Conservation (phyloP, 2,797 vertebrate species). For the Rhinatrema bivittatum region DNA sequence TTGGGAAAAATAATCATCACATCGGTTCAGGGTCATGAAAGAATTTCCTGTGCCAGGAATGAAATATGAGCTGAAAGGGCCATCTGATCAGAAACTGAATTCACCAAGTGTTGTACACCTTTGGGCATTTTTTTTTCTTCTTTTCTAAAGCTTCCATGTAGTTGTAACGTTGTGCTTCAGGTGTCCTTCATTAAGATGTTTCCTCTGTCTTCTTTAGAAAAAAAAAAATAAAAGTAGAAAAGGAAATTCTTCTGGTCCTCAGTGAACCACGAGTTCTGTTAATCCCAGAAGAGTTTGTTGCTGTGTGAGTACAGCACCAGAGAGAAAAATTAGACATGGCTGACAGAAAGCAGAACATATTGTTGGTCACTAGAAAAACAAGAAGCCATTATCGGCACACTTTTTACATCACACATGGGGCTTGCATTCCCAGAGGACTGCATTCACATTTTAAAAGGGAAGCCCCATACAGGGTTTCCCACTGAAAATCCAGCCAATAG, state of each 20-base stretch:
- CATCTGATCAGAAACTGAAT: conserved; percentile 19
- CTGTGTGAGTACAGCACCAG: neutral
- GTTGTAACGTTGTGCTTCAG: conserved; percentile 10
- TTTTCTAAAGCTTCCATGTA: conserved; percentile 8
- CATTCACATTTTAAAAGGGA: no score
- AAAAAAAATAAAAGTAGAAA: conserved; percentile 23
- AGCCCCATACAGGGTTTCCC: no score
- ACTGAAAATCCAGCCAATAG: no score
- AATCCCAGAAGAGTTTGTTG: conserved; percentile 2
- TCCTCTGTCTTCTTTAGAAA: conserved; percentile 16
- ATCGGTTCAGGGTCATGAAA: conserved; percentile 14
- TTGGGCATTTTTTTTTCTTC: neutral
- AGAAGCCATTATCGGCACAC: no score
- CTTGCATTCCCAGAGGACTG: no score
- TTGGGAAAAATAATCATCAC: conserved; percentile 22
- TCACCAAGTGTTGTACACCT: conserved; percentile 5
- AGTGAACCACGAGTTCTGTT: conserved; percentile 12
- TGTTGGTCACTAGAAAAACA: conserved; percentile 17
- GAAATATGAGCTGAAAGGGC: conserved; percentile 8
- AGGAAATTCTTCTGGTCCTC: conserved; percentile 18
- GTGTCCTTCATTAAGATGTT: conserved; percentile 27
- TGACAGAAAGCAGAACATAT: conserved; percentile 12
- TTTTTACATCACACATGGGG: no score
- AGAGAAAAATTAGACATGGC: no score
- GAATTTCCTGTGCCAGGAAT: conserved; percentile 19